Conservation (phyloP, 2,797 vertebrate genomes). For the Euphonia xanthogaster region DNA sequence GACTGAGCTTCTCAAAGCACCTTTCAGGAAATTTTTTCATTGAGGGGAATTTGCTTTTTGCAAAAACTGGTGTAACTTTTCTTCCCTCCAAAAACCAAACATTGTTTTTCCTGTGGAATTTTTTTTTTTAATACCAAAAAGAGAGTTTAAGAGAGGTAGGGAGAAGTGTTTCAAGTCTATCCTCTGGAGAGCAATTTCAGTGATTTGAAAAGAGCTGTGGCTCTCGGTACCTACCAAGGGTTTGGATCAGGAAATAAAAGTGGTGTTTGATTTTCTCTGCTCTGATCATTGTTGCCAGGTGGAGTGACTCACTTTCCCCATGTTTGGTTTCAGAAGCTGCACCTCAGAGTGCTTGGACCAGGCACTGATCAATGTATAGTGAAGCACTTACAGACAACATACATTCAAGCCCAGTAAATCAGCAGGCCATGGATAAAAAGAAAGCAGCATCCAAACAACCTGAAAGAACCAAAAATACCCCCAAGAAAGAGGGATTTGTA, state of each 20-base stretch:
- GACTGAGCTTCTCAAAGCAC: neutral
- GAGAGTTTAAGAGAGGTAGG: neutral
- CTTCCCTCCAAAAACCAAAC: rapidly evolving
- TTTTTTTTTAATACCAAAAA: neutral
- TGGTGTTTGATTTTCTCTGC: neutral
- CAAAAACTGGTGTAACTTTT: neutral
- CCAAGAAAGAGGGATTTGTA: rapidly evolving
- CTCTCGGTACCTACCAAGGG: neutral
- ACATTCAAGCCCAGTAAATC: rapidly evolving
- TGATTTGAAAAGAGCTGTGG: neutral
- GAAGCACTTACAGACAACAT: neutral
- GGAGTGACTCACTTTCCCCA: neutral
- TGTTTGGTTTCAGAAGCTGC: neutral
- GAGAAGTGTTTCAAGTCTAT: neutral
- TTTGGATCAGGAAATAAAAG: neutral
- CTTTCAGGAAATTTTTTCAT: neutral
- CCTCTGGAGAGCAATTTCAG: neutral
- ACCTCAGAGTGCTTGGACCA: neutral
- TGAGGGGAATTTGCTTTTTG: neutral
- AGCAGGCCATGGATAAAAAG: neutral
- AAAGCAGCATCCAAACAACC: rapidly evolving
- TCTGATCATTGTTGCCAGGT: neutral
- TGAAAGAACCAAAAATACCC: rapidly evolving
- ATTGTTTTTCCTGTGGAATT: neutral
- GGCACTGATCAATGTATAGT: neutral